Conservation (phyloP, 1,140 invertebrate species). For the Cotesia glomerata region DNA sequence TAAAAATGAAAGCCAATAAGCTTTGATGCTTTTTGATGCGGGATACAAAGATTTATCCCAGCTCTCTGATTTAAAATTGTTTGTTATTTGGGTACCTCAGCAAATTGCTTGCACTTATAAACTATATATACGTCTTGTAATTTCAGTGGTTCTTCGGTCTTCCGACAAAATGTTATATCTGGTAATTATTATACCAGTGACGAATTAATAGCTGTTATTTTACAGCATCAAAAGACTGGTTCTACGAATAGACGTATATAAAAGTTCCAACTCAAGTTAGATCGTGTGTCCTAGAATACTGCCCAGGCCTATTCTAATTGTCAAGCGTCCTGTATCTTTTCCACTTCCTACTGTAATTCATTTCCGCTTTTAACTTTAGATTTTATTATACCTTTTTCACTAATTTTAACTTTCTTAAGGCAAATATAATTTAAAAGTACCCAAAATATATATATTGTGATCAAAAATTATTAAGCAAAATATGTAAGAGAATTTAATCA, state of each 20-base stretch:
- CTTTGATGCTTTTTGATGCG: no score
- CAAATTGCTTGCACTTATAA: background rate
- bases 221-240: slow-evolving; percentile 4
- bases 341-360: background rate
- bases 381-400: background rate
- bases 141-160: background rate
- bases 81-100: background rate
- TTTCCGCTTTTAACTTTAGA: background rate
- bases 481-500: no score
- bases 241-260: background rate
- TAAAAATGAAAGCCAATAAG: no score
- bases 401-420: no score
- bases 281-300: no score
- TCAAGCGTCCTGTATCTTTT: background rate
- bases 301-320: background rate
- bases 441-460: background rate
- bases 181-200: slow-evolving; percentile 3
- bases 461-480: background rate
- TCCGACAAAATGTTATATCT: background rate
- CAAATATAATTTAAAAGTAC: no score
- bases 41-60: background rate
- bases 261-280: background rate
- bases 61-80: background rate
- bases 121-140: background rate
- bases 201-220: slow-evolving; percentile 18